Evolutionary conservation across 2,888 invertebrate genomes (phyloP), one percentile per base, ranked within the genome.

Genomic region (Lypha dubia): DNA sequence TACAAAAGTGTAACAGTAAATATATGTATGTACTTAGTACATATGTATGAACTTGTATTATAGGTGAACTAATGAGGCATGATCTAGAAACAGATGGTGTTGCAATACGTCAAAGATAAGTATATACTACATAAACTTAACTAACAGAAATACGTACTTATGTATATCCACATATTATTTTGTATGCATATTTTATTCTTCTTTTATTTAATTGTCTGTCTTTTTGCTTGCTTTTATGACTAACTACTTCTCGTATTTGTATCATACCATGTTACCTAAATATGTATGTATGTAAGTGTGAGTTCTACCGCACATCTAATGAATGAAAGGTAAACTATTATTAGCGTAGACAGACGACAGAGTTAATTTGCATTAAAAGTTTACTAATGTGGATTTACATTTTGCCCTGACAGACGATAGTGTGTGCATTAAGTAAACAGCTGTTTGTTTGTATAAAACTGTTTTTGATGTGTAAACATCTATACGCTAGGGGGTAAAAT

Each of bases 21-120:
- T 56, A 20, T n/a, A n/a, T n/a, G n/a, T n/a, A n/a, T n/a, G n/a
- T n/a, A n/a, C n/a, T n/a, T n/a, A n/a, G n/a, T n/a, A n/a, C n/a
- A n/a, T n/a, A n/a, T n/a, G 28, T 28, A 28, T 63, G n/a, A n/a
- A 20, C 35, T 17, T 28, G 46, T 53, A 51, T 75, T 67, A 62
- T 60, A 68, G 68, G 51, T 70, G 60, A 68, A 60, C 73, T 79
- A 83, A 83, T 74, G 73, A 79, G 70, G 82, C 67, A 60, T 73
- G 77, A 51, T 79, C 62, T 53, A 24, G 38, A 75, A 79, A 44
- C 68, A 71, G 41, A 73, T 79, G 67, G 58, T 82, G 58, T 56
- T 67, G 71, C 71, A 82, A 65, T 60, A 67, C 60, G 51, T 67
- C 73, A 38, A 22, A 24, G 38, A 71, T 76, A 76, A 76, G 65